Percentiles rank a stretch among this genome's conserved stretches.
Evolutionary conservation across 1,140 invertebrate species (phyloP).

Genomic region (Popillia japonica): DNA sequence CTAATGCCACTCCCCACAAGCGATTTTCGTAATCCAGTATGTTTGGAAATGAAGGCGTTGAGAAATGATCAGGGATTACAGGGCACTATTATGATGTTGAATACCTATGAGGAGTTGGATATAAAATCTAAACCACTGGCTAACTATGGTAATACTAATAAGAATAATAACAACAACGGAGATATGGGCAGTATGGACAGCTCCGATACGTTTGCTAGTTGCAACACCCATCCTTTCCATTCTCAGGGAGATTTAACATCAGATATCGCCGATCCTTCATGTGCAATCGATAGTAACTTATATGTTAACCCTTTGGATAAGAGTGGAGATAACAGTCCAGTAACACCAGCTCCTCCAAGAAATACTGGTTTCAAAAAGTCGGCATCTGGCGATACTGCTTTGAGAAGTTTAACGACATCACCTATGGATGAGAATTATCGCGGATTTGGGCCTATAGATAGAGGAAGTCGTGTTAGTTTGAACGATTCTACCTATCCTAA

Average conservation of each 20-base stretch:
- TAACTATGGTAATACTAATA: slow-evolving; percentile 56
- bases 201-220: slow-evolving; percentile 94
- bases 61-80: slow-evolving; percentile 60
- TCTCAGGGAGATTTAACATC: slow-evolving; percentile 81
- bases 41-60: slow-evolving; percentile 79
- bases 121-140: slow-evolving; percentile 44
- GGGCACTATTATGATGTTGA: slow-evolving; percentile 50
- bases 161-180: slow-evolving; percentile 64
- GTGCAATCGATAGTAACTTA: slow-evolving; percentile 76
- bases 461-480: slow-evolving; percentile 69
- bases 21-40: slow-evolving; percentile 79
- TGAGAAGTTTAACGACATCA: slow-evolving; percentile 65
- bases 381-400: slow-evolving; percentile 76
- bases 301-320: slow-evolving; percentile 91
- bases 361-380: slow-evolving; percentile 73
- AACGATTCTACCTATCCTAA: slow-evolving; percentile 78
- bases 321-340: slow-evolving; percentile 62
- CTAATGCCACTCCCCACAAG: slow-evolving; percentile 83
- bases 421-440: slow-evolving; percentile 65
- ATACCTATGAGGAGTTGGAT: slow-evolving; percentile 63
- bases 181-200: slow-evolving; percentile 82
- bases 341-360: slow-evolving; percentile 53
- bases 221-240: slow-evolving; percentile 92
- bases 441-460: slow-evolving; percentile 64
- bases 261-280: slow-evolving; percentile 65